phyloP scores from a whole-genome alignment of 2,797 vertebrate species.

The Cyclura pinguis region DNA sequence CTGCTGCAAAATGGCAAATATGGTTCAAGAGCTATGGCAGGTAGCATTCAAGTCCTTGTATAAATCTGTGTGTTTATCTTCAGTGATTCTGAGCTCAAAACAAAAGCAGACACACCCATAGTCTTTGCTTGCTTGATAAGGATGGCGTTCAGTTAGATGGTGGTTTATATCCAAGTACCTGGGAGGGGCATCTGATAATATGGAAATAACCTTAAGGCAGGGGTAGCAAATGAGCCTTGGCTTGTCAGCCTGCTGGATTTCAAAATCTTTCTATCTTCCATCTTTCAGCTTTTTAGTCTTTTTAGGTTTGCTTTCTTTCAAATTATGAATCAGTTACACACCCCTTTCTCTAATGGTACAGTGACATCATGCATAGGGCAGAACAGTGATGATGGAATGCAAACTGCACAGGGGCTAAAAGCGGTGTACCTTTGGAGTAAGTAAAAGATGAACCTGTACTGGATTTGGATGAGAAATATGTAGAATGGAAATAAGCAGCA shows the following conservation, averaged over 20 bases:
- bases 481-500: constrained; percentile 12
- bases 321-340: neutral
- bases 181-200: constrained; percentile 23
- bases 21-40: neutral
- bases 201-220: neutral
- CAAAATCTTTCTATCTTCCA: neutral
- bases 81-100: constrained; percentile 13
- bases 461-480: neutral
- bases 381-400: neutral
- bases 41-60: neutral
- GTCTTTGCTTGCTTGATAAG: neutral
- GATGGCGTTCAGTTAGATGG: neutral
- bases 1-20: constrained; percentile 16
- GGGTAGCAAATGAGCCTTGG: neutral
- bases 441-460: neutral
- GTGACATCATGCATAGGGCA: constrained; percentile 6
- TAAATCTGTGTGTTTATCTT: neutral
- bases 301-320: neutral
- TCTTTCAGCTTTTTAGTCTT: neutral
- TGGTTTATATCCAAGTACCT: neutral
- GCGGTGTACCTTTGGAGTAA: neutral
- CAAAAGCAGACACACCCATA: neutral
- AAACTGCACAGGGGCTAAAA: neutral
- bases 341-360: neutral
- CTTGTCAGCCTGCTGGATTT: neutral